phyloP scores from a whole-genome alignment of 1,140 invertebrate genomes.

The Drosophila murphyi region DNA sequence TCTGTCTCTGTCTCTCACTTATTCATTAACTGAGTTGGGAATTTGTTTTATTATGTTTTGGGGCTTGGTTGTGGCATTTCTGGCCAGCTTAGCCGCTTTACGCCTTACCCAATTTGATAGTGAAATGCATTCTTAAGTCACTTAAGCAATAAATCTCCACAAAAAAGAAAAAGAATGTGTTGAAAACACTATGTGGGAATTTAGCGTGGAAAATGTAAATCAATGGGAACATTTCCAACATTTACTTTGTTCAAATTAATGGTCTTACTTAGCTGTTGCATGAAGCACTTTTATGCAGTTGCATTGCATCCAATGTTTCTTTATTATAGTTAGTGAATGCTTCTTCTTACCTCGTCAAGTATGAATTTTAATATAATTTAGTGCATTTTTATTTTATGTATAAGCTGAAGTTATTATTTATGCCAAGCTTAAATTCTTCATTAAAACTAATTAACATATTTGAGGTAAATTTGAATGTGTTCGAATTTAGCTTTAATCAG shows the following conservation, averaged over 20 bases:
- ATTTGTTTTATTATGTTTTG: slow-evolving; percentile 6
- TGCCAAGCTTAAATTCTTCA: too few species aligned
- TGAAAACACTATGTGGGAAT: slow-evolving; percentile 21
- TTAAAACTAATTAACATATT: too few species aligned
- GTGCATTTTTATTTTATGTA: too few species aligned
- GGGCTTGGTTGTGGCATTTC: slow-evolving; percentile 8
- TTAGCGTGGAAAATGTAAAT: not conserved
- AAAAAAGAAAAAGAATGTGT: not conserved
- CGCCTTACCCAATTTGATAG: slow-evolving; percentile 49
- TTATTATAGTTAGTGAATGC: too few species aligned
- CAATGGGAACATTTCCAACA: slow-evolving; percentile 1
- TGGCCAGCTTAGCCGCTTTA: slow-evolving; percentile 31
- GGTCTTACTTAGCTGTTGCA: not conserved
- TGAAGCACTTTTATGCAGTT: not conserved
- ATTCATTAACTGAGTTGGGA: slow-evolving; percentile 11
- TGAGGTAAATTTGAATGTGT: too few species aligned
- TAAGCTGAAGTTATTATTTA: too few species aligned
- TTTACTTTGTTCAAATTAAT: not conserved
- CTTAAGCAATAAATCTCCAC: not conserved
- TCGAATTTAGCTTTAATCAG: too few species aligned
- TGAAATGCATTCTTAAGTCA: slow-evolving; percentile 33
- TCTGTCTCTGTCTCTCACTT: not conserved
- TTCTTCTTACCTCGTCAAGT: too few species aligned
- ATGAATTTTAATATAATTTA: too few species aligned
- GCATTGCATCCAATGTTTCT: too few species aligned